Base-by-base conservation (phyloP, 2,888 invertebrate species). In the Erebia ligea region DNA sequence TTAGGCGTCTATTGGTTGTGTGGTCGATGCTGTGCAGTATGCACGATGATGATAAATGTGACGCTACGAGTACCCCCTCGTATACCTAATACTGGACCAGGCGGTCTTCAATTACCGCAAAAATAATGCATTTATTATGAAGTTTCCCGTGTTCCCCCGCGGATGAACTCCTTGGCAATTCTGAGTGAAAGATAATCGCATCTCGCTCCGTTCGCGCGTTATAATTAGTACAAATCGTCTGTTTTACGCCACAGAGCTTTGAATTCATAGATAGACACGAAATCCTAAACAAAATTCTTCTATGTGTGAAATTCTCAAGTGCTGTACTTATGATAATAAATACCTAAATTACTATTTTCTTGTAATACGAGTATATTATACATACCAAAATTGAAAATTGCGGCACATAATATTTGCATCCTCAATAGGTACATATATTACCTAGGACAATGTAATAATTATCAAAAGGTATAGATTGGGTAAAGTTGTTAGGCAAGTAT, bases 171-270 rank as follows among this genome's bases (percentile, higher is more conserved):
- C 75, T 75, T 75, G 73, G 69, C 69, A 75, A 80, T 84, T 79
- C 79, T 78, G 81, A 86, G 83, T 85, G 84, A 86, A 87, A 89
- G 89, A 89, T 91, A 91, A 91, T 90, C 89, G 87, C 82, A 85
- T 86, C 86, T 84, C 82, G 84, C 84, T 82, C 85, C 88, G 86
- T 86, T 91, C 91, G 89, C 91, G 91, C 92, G 91, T 91, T 88
- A 91, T 92, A 92, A 93, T 93, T 91, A 91, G 90, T 92, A 93
- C 91, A 93, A 92, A 92, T 91, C 86, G 92, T 86, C 84, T 88
- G 83, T 84, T 84, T 76, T 80, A 76, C 76, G 81, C 80, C 80
- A 82, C 78, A 89, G 90, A 85, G 67, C 74, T 80, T 77, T 6
- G 70, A 82, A 86, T 25, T 54, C 50, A 63, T 78, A 89, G 88